A percentile compares a stretch with the other conserved stretches of the same genome.
phyloP scores from a whole-genome alignment of 2,797 vertebrate genomes.

The Acridotheres tristis region DNA sequence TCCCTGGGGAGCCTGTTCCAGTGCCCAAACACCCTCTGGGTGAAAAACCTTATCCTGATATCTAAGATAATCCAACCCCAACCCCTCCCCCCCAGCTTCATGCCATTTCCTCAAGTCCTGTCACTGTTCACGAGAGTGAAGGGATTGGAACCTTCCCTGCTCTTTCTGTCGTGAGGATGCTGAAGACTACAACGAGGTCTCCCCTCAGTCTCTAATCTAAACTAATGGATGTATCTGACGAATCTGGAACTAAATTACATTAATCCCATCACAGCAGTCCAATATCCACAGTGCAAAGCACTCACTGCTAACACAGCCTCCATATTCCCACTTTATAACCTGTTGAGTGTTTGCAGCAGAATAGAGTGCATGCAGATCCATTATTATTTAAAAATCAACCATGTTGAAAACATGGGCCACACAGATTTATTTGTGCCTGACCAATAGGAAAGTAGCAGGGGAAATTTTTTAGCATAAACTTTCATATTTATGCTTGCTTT shows the following conservation, averaged over 20 bases:
- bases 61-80: background rate
- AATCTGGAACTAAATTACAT: background rate
- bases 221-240: background rate
- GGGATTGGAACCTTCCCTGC: background rate
- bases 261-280: background rate
- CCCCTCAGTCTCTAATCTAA: background rate
- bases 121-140: rapidly evolving
- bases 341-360: background rate
- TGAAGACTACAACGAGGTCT: background rate
- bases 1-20: background rate
- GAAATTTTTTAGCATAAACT: background rate
- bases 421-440: background rate
- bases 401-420: background rate
- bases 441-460: background rate
- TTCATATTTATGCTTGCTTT: background rate
- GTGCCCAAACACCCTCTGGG: background rate
- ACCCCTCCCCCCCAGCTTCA: background rate
- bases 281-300: background rate
- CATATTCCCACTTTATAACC: background rate
- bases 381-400: background rate
- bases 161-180: background rate
- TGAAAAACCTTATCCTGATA: background rate
- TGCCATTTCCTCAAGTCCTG: background rate
- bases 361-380: background rate
- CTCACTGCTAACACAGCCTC: background rate